phyloP scores from a whole-genome alignment of 2,888 invertebrate species.

The Malthinus seriepunctatus region DNA sequence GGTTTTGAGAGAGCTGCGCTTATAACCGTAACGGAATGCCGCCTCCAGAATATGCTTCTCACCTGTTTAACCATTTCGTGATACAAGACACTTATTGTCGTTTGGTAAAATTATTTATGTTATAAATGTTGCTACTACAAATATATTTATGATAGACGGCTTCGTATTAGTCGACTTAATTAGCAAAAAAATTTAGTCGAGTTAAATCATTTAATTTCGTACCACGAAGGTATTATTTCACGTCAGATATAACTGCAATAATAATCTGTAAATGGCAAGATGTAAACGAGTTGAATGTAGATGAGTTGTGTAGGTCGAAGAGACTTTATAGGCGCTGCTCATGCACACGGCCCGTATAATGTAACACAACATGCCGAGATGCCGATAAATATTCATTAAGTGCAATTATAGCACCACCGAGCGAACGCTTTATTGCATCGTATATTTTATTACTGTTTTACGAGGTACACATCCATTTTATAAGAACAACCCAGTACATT shows the following conservation, averaged over 20 bases:
- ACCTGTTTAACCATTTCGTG: slow-evolving; percentile 29
- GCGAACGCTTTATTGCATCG: slow-evolving; percentile 55
- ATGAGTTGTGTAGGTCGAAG: slow-evolving; percentile 51
- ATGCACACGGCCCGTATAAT: slow-evolving; percentile 48
- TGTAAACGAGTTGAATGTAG: slow-evolving; percentile 51
- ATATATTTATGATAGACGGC: slow-evolving; percentile 20
- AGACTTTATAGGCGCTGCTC: slow-evolving; percentile 49
- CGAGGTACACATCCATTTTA: slow-evolving; percentile 47
- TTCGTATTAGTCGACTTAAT: slow-evolving; percentile 11
- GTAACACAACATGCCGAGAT: slow-evolving; percentile 49
- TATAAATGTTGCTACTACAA: slow-evolving; percentile 10
- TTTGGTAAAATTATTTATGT: not conserved
- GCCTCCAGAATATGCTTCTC: slow-evolving; percentile 34
- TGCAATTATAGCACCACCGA: slow-evolving; percentile 56
- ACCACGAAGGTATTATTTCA: slow-evolving; percentile 44
- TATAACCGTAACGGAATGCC: slow-evolving; percentile 32
- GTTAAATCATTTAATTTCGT: slow-evolving; percentile 46
- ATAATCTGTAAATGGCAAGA: slow-evolving; percentile 52
- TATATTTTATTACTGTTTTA: slow-evolving; percentile 55
- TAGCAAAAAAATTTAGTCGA: slow-evolving; percentile 9
- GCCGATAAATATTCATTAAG: slow-evolving; percentile 57
- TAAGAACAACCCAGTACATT: slow-evolving; percentile 40
- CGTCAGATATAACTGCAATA: slow-evolving; percentile 48
- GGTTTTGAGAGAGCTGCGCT: slow-evolving; percentile 24
- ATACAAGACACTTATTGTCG: slow-evolving; percentile 35